Evolutionary conservation across 2,797 vertebrate species (phyloP), one percentile per base, ranked within the genome.

Genomic region (Luscinia luscinia): DNA sequence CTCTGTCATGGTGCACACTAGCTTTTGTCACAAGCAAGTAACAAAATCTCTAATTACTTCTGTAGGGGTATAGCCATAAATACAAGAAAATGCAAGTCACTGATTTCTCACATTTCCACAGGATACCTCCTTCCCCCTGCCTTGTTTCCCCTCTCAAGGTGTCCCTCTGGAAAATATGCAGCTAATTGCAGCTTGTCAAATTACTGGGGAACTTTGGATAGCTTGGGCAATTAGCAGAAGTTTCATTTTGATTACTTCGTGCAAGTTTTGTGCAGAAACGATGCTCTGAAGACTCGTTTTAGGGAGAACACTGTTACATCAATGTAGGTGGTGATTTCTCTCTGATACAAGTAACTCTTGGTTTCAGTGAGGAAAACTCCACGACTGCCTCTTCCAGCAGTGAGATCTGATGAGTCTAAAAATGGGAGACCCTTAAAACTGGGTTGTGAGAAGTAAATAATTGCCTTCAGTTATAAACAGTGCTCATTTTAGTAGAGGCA

Each of bases 181-280:
- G 54, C 41, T 92, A 85, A 85, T 62, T 93, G 68, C 54, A 81
- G 66, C 30, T 72, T 68, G 76, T 67, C 63, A 92, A 61, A 75
- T 78, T 94, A 68, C 87, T 30, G 21, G 27, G 19, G 34, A 89
- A 77, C 63, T 64, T 93, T 1, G 0, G 38, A 24, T 64, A 74
- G 27, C 38, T 84, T 6, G 20, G 49, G 76, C 68, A 87, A 93
- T 93, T 86, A 93, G 58, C 13, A 81, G 61, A 72, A 87, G 51
- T 78, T 94, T 69, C 22, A 17, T 92, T 92, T 68, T 85, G 66
- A 84, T 94, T 87, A 85, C 58, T 80, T 83, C 70, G 58, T 59
- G 43, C 61, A 67, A 38, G 57, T 78, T 94, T 86, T 70, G 41
- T 54, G 21, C 19, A 30, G 76, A 72, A 91, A 94, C 0, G 4